Percentiles rank a stretch among this genome's conserved stretches.
phyloP scores from a whole-genome alignment of 2,113 vertebrate genomes.

The Sapajus apella region DNA sequence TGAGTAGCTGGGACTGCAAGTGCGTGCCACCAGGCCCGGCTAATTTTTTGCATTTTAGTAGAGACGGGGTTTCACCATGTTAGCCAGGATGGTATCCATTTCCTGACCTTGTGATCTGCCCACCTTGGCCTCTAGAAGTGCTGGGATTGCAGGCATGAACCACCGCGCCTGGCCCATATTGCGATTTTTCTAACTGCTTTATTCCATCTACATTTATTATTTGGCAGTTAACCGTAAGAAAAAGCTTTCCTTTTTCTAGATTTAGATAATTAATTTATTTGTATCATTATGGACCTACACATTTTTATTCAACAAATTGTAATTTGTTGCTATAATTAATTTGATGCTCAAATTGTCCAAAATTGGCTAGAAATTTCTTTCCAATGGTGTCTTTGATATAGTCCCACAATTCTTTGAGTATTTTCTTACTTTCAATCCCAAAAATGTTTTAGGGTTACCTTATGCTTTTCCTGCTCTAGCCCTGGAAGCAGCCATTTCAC shows the following conservation, averaged over 20 bases:
- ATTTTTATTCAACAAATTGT: neutral
- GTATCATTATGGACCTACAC: neutral
- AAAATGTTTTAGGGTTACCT: neutral
- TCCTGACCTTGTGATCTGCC: no score
- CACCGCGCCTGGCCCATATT: neutral
- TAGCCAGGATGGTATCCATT: no score
- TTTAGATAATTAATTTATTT: neutral
- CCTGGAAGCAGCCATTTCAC: neutral
- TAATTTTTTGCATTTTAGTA: no score
- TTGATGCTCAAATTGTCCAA: neutral
- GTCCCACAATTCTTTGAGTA: neutral
- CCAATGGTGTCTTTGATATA: neutral
- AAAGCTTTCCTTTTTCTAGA: neutral
- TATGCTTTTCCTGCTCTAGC: neutral
- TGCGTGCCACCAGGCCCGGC: no score
- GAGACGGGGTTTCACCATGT: no score
- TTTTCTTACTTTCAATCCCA: neutral
- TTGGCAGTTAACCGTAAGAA: neutral
- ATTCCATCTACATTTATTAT: neutral
- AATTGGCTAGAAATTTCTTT: neutral
- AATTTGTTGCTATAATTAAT: neutral
- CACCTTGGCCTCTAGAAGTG: no score
- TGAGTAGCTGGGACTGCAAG: no score
- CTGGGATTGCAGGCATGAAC: no score
- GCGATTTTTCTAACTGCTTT: conserved; percentile 4